A percentile compares a stretch with the other conserved stretches of the same genome.
Conservation (phyloP, 2,888 invertebrate genomes). For the Venustoraphidia nigricollis region DNA sequence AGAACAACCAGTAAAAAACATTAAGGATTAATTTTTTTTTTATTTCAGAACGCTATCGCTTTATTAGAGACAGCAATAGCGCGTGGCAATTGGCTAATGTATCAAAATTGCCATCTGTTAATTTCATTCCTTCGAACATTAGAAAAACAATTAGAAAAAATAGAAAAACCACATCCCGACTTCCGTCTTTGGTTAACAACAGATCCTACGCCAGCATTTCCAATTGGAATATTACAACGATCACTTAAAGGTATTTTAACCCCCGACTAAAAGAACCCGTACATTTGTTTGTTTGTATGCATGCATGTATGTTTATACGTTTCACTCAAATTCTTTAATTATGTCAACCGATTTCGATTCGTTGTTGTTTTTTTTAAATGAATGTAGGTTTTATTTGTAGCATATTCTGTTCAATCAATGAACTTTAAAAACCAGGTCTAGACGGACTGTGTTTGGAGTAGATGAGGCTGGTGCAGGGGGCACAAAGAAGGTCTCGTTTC, state of each 20-base stretch:
- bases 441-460: too few relatives aligned
- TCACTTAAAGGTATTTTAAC: constrained; percentile 53
- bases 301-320: too few relatives aligned
- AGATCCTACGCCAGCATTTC: constrained; percentile 73
- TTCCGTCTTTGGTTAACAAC: constrained; percentile 89
- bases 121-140: constrained; percentile 62
- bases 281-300: not conserved
- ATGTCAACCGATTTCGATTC: too few relatives aligned
- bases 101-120: constrained; percentile 84
- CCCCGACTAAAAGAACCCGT: not conserved
- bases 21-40: constrained; percentile 2
- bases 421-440: too few relatives aligned
- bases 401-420: too few relatives aligned
- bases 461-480: too few relatives aligned
- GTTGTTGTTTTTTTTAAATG: too few relatives aligned
- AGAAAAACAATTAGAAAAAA: constrained; percentile 69
- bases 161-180: constrained; percentile 72
- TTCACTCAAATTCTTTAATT: too few relatives aligned
- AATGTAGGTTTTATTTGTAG: too few relatives aligned
- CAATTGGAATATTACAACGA: constrained; percentile 75
- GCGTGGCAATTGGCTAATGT: constrained; percentile 80
- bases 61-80: constrained; percentile 51
- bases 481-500: too few relatives aligned
- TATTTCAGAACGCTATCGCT: constrained; percentile 45
- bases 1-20: constrained; percentile 1